These are phyloP conservation scores for Microcebus ravelobensis DNA, from an alignment of 2,113 vertebrate species.

Conservation along the genomic window DNA sequence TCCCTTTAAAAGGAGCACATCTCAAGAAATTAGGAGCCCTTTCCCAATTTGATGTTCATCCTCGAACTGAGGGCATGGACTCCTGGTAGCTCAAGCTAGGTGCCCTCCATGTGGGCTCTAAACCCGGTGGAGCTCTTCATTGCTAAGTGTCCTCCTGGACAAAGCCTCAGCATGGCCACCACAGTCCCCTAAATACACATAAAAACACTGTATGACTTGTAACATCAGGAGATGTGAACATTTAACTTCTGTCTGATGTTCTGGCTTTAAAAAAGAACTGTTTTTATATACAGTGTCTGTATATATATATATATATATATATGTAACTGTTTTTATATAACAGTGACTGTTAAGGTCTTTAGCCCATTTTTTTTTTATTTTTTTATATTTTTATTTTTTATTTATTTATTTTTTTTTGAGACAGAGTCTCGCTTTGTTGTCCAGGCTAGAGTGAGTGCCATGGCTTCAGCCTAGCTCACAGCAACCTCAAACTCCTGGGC, in stretches of 20 bases:
- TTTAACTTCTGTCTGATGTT: neutral
- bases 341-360: no score
- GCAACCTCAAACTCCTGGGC: no score
- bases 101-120: neutral
- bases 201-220: neutral
- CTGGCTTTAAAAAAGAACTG: neutral
- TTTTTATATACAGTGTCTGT: no score
- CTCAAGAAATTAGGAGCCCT: neutral
- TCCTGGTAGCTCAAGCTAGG: neutral
- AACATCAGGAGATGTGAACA: neutral
- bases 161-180: neutral
- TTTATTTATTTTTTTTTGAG: no score
- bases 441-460: no score
- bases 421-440: no score
- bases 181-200: neutral
- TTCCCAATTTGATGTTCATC: neutral
- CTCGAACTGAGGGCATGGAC: neutral
- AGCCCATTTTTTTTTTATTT: no score
- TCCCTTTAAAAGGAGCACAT: neutral
- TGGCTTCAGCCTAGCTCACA: no score
- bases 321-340: no score
- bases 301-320: no score
- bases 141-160: neutral
- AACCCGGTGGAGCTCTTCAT: neutral
- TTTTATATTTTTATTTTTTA: no score